Evolutionary conservation across 2,113 vertebrate species (phyloP), one percentile per base, ranked within the genome.

Genomic region (Microcebus murinus): DNA sequence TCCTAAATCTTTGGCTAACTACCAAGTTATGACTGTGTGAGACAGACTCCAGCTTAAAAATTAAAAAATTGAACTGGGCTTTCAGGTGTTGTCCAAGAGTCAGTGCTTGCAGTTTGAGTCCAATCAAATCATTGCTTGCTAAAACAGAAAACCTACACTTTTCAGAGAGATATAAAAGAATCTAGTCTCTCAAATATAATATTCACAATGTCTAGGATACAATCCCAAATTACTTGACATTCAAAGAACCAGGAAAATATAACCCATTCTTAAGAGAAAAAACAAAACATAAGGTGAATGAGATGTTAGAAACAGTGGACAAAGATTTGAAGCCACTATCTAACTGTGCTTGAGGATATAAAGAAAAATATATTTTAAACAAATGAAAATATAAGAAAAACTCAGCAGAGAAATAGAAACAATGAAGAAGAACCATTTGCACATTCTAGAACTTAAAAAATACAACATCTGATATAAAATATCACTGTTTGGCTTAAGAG

Each of bases 261-360:
- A n/a, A 74, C 13, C 13, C 8, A 31, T 85, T 94, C 86, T 91
- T 27, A 91, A 85, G 55, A 87, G n/a, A 87, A 81, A 85, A 95
- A 50, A 45, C 31, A 65, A 86, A 81, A 8, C 57, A 14, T 65
- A n/a, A 83, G 1, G 18, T 87, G n/a, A 89, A 42, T 52, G 65
- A 80, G 31, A 76, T 45, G 18, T 87, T 76, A 85, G 36, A 94
- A 45, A 87, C 61, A 81, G 13, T 17, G 59, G 13, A 15, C 18
- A 88, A 92, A 65, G 4, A 68, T 85, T 96, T 73, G 81, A 96
- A 91, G 61, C 59, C 86, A 88, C 23, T 31, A 3, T 65, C 91
- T 91, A 80, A 70, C 45, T 87, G 34, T 90, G 17, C 14, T 70
- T 76, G 71, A 95, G 61, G 18, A 67, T 31, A 77, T 59, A 45